phyloP scores from a whole-genome alignment of 1,140 invertebrate genomes.

The Sinonovacula constricta region DNA sequence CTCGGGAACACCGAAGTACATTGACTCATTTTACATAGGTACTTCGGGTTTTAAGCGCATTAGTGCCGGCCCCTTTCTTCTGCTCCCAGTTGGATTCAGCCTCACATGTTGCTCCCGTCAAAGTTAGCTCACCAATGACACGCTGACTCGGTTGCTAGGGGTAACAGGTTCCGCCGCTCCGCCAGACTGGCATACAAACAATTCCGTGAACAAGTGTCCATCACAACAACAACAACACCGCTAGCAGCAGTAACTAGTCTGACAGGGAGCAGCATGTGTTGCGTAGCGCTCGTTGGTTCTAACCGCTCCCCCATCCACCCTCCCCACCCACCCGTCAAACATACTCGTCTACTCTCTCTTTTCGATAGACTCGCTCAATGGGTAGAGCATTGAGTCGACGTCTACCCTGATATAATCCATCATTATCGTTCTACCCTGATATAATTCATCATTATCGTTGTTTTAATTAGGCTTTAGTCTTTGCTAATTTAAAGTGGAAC shows the following conservation, averaged over 20 bases:
- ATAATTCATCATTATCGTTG: too few relatives aligned
- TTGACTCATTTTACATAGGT: conserved; percentile 1
- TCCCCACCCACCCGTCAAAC: too few relatives aligned
- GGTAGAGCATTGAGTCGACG: too few relatives aligned
- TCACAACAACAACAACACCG: conserved; percentile 7
- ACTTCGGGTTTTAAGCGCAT: conserved; percentile 4
- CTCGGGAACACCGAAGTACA: neutral
- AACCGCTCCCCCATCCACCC: too few relatives aligned
- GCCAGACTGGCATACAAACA: conserved; percentile 46
- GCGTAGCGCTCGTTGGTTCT: too few relatives aligned
- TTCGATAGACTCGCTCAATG: too few relatives aligned
- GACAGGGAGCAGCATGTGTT: too few relatives aligned
- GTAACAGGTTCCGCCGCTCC: conserved; percentile 48
- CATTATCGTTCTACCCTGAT: too few relatives aligned
- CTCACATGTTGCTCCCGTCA: conserved; percentile 47
- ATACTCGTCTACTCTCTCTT: too few relatives aligned
- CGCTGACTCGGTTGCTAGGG: conserved; percentile 38
- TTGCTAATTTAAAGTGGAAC: too few relatives aligned
- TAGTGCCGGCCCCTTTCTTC: conserved; percentile 16
- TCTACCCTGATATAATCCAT: too few relatives aligned
- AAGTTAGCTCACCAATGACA: conserved; percentile 40
- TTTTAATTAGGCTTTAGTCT: too few relatives aligned
- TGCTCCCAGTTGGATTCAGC: conserved; percentile 25
- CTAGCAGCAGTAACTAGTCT: conserved; percentile 38
- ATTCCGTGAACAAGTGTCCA: conserved; percentile 51